Evolutionary conservation across 2,888 invertebrate genomes (phyloP).

Genomic region (Caenorhabditis becei): DNA sequence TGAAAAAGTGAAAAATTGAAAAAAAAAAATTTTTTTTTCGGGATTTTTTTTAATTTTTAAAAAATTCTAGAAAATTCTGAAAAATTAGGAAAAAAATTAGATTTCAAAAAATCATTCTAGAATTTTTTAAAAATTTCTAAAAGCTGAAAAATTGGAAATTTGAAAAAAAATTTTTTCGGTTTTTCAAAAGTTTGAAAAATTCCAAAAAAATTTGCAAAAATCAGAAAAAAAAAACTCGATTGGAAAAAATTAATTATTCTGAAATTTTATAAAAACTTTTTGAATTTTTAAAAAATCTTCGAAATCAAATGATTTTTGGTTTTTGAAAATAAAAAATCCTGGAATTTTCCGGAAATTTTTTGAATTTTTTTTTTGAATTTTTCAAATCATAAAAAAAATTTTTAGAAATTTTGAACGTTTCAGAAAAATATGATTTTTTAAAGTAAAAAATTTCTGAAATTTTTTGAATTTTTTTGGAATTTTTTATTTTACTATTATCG

Average conservation of each 20-base stretch:
- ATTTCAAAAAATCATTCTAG: neutral
- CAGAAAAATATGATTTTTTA: too few relatives aligned
- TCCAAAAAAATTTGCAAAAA: neutral
- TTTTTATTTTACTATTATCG: too few relatives aligned
- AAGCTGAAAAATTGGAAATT: neutral
- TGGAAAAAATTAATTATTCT: neutral
- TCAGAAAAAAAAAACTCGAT: neutral
- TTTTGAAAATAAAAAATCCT: neutral
- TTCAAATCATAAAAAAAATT: neutral
- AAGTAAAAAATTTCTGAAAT: too few relatives aligned
- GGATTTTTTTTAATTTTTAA: too few relatives aligned
- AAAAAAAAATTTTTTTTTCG: too few relatives aligned
- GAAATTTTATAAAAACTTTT: neutral
- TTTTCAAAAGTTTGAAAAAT: too few relatives aligned
- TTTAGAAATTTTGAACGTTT: too few relatives aligned
- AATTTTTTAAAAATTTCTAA: neutral
- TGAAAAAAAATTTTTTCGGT: neutral
- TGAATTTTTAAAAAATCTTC: neutral
- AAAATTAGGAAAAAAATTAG: neutral
- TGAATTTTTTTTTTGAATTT: neutral
- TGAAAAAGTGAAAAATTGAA: too few relatives aligned
- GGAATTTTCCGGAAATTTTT: neutral
- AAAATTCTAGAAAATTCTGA: neutral
- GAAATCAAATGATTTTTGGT: neutral
- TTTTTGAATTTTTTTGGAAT: neutral